phyloP scores from a whole-genome alignment of 2,113 vertebrate species.

The Hyaena hyaena region DNA sequence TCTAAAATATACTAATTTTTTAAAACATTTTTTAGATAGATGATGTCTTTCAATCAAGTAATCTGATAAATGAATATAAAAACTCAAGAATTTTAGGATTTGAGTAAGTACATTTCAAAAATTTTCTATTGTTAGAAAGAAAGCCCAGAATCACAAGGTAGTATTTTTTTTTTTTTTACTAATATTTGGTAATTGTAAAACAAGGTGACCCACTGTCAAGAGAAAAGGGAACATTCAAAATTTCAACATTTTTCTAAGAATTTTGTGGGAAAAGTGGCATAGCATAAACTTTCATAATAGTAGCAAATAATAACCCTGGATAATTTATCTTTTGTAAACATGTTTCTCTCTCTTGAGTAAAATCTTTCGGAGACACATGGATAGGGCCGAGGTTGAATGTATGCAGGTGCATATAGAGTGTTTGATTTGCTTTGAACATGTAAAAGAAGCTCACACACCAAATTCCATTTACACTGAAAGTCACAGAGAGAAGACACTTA shows the following conservation, averaged over 20 bases:
- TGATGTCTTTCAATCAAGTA: conserved; percentile 84
- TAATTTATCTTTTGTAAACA: neutral
- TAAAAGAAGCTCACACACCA: neutral
- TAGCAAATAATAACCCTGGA: neutral
- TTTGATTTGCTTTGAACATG: neutral
- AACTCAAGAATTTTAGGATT: conserved; percentile 84
- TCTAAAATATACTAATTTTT: neutral
- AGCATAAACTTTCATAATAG: neutral
- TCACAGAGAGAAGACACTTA: neutral
- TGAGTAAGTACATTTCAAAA: conserved; percentile 79
- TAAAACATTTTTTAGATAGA: conserved; percentile 79
- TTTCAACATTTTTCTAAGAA: neutral
- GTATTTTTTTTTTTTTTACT: neutral
- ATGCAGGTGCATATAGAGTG: neutral
- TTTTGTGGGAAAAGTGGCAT: neutral
- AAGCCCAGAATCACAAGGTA: neutral
- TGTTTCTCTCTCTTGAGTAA: neutral
- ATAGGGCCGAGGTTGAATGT: neutral
- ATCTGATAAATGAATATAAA: conserved; percentile 81
- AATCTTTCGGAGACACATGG: neutral
- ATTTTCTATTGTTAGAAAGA: neutral
- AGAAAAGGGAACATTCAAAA: neutral
- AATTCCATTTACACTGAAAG: neutral
- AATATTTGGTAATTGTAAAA: neutral
- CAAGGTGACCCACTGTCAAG: neutral